Conservation (phyloP, 2,888 invertebrate species). For the Monoplex corrugatus region DNA sequence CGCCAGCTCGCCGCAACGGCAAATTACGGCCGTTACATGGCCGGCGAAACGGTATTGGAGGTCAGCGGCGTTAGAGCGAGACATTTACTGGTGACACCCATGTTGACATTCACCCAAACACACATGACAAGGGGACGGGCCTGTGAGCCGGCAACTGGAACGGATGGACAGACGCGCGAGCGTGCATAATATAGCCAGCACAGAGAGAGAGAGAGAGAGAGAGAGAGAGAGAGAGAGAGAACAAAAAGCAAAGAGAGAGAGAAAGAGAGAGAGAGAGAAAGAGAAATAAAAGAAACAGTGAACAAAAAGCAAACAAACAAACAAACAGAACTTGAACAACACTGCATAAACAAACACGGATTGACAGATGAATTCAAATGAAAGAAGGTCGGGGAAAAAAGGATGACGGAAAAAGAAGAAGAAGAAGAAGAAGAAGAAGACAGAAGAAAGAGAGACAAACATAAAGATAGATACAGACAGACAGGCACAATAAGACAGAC, state of each 20-base stretch:
- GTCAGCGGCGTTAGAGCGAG: constrained; percentile 2
- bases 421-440: background rate
- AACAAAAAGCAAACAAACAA: background rate
- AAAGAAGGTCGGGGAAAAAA: background rate
- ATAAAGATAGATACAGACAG: background rate
- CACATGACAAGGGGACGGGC: background rate
- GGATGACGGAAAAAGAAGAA: background rate
- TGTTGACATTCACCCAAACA: constrained; percentile 42
- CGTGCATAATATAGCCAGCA: background rate
- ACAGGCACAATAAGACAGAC: background rate
- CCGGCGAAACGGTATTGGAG: too few species aligned
- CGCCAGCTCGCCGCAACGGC: too few species aligned
- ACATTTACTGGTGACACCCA: constrained; percentile 9
- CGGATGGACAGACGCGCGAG: background rate
- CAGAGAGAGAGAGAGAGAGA: background rate
- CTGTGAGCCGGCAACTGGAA: background rate
- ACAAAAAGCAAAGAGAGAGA: background rate
- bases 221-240: constrained; percentile 27
- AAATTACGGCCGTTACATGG: background rate
- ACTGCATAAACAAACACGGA: background rate
- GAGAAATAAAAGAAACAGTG: background rate
- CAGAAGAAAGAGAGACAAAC: background rate
- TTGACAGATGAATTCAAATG: background rate
- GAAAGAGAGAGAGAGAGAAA: background rate
- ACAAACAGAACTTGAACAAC: too few species aligned